Evolutionary conservation across 2,113 vertebrate species (phyloP).

Genomic region (Brevimyrus niger): DNA sequence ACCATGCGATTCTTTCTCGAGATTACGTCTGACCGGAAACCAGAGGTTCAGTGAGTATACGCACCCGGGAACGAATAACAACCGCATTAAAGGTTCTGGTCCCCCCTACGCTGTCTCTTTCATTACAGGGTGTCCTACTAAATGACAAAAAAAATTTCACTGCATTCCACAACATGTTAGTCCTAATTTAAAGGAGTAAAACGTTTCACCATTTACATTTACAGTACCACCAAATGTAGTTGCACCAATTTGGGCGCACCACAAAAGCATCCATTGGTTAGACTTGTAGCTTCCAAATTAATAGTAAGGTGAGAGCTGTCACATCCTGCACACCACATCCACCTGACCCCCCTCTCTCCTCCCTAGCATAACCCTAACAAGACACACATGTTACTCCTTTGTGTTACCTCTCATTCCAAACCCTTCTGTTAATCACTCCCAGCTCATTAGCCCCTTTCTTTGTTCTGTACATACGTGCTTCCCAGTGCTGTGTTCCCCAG

Average conservation of each 20-base stretch:
- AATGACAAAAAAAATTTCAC: too few relatives aligned
- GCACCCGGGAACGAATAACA: too few relatives aligned
- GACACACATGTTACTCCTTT: neutral
- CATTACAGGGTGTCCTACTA: too few relatives aligned
- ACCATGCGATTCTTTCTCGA: too few relatives aligned
- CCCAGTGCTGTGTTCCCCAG: neutral
- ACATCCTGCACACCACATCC: neutral
- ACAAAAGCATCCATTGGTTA: conserved; percentile 8
- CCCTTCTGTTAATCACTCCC: neutral
- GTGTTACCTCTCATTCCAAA: neutral
- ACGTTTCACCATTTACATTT: too few relatives aligned
- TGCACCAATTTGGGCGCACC: too few relatives aligned
- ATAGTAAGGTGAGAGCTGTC: neutral
- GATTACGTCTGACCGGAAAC: neutral
- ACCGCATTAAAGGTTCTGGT: too few relatives aligned
- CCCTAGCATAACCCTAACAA: neutral
- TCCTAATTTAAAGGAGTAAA: too few relatives aligned
- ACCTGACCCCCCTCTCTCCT: neutral
- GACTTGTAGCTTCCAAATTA: neutral
- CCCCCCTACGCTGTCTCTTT: too few relatives aligned
- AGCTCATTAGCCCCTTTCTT: neutral
- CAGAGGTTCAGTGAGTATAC: too few relatives aligned
- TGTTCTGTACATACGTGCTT: neutral
- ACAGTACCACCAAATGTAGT: too few relatives aligned
- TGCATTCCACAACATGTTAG: too few relatives aligned